These are phyloP conservation scores for Trichogramma dendrolimi DNA, from an alignment of 2,888 invertebrate species.

Conservation along the genomic window DNA sequence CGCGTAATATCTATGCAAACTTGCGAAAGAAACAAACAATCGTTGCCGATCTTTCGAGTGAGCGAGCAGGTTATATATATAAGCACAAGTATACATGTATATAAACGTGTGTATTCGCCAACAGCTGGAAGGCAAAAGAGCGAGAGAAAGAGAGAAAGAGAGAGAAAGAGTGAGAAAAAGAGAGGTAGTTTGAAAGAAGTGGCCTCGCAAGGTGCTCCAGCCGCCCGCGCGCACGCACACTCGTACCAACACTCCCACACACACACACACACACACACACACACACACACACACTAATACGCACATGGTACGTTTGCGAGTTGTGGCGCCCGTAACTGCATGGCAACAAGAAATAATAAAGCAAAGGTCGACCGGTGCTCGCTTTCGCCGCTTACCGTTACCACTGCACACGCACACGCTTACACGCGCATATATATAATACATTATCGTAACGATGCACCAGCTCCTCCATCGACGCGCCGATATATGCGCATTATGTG, in stretches of 20 bases:
- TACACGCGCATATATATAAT: no score
- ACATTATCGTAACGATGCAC: no score
- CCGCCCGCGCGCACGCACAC: background rate
- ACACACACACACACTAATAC: background rate
- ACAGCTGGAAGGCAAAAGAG: slow-evolving; percentile 5
- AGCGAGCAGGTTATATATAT: background rate
- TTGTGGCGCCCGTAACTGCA: background rate
- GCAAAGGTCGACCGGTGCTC: slow-evolving; percentile 15
- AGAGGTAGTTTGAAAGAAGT: background rate
- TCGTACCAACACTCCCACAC: background rate
- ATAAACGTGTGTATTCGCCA: background rate
- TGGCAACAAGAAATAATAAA: slow-evolving; percentile 13
- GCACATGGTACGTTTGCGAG: background rate
- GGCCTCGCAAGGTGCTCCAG: slow-evolving; percentile 16
- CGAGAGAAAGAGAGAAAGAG: background rate
- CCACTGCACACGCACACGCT: no score
- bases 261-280: background rate
- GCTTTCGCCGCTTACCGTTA: background rate
- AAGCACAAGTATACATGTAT: background rate
- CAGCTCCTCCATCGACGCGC: no score
- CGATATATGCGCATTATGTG: no score
- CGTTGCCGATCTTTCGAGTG: slow-evolving; percentile 18
- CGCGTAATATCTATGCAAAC: no score
- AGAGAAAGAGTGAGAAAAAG: background rate
- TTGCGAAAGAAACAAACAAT: slow-evolving; percentile 47